These are phyloP conservation scores for Phorcus lineatus DNA, from an alignment of 2,888 invertebrate species.

Conservation along the genomic window DNA sequence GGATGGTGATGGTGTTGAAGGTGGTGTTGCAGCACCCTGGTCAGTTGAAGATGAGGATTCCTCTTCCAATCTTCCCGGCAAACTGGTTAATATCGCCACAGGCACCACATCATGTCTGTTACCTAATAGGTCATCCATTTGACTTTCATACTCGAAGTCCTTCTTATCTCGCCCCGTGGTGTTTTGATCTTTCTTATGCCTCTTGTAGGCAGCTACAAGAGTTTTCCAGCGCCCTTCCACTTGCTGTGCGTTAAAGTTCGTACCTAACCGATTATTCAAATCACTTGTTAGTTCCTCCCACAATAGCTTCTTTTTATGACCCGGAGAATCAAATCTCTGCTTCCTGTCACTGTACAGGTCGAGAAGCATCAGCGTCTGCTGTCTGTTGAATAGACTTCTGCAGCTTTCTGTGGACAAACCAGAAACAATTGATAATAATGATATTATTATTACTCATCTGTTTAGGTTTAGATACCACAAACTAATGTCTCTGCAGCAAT, in stretches of 20 bases:
- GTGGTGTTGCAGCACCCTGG: neutral
- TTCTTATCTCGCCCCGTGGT: neutral
- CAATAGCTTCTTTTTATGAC: neutral
- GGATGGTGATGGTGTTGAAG: neutral
- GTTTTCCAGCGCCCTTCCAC: neutral
- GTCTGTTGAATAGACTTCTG: neutral
- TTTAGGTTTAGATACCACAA: too few species aligned
- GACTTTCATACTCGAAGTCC: neutral
- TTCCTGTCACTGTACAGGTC: neutral
- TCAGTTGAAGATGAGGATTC: neutral
- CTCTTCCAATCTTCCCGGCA: neutral
- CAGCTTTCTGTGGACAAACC: too few species aligned
- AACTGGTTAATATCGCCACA: neutral
- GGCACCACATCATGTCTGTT: neutral
- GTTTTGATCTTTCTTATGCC: neutral
- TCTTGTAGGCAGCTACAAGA: neutral
- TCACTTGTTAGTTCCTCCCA: neutral
- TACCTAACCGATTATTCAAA: neutral
- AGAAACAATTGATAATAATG: too few species aligned
- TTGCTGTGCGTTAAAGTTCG: neutral
- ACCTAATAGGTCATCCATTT: neutral
- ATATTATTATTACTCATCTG: too few species aligned
- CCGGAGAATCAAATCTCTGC: neutral
- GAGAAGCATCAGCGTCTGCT: neutral
- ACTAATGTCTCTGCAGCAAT: too few species aligned